Evolutionary conservation across 2,113 vertebrate species (phyloP).

Genomic region (Orcinus orca): DNA sequence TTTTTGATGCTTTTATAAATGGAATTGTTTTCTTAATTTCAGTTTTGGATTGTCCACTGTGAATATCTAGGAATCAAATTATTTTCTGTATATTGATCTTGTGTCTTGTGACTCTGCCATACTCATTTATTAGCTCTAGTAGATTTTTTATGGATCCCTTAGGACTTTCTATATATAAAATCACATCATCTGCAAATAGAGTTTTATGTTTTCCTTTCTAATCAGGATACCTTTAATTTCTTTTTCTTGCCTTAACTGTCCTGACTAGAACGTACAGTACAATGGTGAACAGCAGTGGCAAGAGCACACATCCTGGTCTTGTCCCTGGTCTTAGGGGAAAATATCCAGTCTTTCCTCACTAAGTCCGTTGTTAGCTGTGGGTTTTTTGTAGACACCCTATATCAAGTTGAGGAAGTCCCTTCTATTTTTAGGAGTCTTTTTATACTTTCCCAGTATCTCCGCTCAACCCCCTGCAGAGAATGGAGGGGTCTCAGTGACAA

Average conservation of each 20-base stretch:
- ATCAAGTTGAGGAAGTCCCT: neutral
- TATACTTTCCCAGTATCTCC: neutral
- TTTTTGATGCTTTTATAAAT: neutral
- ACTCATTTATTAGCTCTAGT: neutral
- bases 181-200: neutral
- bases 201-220: neutral
- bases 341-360: neutral
- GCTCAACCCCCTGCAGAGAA: neutral
- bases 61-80: neutral
- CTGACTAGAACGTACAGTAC: neutral
- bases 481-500: neutral
- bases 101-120: neutral
- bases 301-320: neutral
- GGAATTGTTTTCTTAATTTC: neutral
- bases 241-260: neutral
- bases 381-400: neutral
- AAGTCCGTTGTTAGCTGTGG: neutral
- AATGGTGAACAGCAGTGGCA: neutral
- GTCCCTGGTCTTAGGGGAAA: neutral
- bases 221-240: neutral
- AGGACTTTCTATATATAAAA: neutral
- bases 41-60: neutral
- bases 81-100: neutral
- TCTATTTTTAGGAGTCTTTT: neutral
- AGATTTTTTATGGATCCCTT: neutral